Evolutionary conservation across 2,888 invertebrate species (phyloP).

Genomic region (Alviniconcha strummeri): DNA sequence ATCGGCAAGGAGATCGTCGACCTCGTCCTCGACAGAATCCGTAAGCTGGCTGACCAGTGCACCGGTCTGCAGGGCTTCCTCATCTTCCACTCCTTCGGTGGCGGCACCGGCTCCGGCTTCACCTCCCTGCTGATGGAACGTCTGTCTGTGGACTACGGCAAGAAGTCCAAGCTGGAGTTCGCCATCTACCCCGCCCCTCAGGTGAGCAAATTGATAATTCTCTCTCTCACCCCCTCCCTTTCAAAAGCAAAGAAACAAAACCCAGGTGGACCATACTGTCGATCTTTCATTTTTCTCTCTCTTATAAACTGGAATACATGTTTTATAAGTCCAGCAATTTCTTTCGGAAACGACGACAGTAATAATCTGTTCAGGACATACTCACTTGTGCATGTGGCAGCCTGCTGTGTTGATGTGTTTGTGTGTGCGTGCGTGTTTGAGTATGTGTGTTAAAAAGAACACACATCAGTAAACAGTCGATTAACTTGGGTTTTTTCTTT

Average conservation of each 20-base stretch:
- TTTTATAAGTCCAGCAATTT: too few relatives aligned
- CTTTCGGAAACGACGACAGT: too few relatives aligned
- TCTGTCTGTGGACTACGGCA: constrained; percentile 86
- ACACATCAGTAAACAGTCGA: too few relatives aligned
- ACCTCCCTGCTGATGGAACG: constrained; percentile 91
- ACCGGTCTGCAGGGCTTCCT: constrained; percentile 46
- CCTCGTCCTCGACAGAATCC: not conserved
- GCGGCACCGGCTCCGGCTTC: constrained; percentile 75
- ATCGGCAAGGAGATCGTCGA: constrained; percentile 1
- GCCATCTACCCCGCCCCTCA: constrained; percentile 86
- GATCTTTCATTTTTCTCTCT: too few relatives aligned
- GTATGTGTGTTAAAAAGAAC: not conserved
- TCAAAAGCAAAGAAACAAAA: not conserved
- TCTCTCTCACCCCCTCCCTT: constrained; percentile 16
- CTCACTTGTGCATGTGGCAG: too few relatives aligned
- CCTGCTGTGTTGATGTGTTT: not conserved
- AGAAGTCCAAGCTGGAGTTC: constrained; percentile 76
- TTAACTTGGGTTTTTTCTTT: too few relatives aligned
- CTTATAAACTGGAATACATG: too few relatives aligned
- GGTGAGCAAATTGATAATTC: not conserved
- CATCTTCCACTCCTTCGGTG: constrained; percentile 67
- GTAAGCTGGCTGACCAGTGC: constrained; percentile 32
- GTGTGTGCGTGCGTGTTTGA: not conserved
- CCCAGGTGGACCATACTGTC: not conserved
- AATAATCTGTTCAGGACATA: too few relatives aligned